Conservation (phyloP, 2,113 vertebrate species). For the Brachyhypopomus gauderio region DNA sequence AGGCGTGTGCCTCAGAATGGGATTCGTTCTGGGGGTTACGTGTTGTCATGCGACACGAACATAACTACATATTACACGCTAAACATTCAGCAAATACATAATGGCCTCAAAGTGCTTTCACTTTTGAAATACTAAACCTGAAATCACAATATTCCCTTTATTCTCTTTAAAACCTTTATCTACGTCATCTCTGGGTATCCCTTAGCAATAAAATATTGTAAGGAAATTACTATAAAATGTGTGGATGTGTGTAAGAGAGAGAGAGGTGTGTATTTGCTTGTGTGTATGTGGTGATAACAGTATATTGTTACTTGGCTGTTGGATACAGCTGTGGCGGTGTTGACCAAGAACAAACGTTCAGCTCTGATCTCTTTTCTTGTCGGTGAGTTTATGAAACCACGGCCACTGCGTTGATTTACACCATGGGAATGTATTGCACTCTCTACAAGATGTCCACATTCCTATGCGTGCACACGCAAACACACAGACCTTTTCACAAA, state of each 20-base stretch:
- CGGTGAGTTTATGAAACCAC: neutral
- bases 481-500: neutral
- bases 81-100: too few species aligned
- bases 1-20: too few species aligned
- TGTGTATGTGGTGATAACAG: neutral
- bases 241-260: neutral
- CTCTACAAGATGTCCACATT: slow-evolving; percentile 4
- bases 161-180: slow-evolving; percentile 9
- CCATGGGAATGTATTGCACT: neutral
- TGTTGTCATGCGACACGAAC: too few species aligned
- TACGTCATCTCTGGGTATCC: neutral
- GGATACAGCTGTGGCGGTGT: slow-evolving; percentile 2
- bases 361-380: neutral
- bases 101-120: too few species aligned
- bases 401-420: neutral
- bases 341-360: neutral
- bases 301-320: slow-evolving; percentile 2
- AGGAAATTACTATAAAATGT: neutral
- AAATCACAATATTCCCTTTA: neutral
- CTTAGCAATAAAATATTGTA: too few species aligned
- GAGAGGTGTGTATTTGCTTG: neutral
- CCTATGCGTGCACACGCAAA: neutral
- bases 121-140: too few species aligned
- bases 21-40: too few species aligned
- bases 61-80: too few species aligned